Base-by-base conservation (phyloP, 2,888 invertebrate species). In the Drosophila imparisetae region DNA sequence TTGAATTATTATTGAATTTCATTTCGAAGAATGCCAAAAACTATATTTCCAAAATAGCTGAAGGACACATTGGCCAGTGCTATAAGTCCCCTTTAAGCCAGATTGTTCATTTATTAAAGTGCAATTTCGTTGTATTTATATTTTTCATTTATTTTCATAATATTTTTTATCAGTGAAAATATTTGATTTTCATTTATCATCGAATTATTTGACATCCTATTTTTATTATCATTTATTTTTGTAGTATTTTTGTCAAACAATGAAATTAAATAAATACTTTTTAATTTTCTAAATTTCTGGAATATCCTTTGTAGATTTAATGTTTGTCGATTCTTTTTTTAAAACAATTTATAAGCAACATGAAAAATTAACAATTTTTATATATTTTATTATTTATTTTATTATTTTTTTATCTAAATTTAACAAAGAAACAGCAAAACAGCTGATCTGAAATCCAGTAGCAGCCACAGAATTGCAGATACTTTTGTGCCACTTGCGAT, bases 401-500 rank as follows among this genome's bases (percentile, higher is more conserved):
- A 11, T 1, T 6, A 13, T 21, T 13, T 42, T 3, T 21, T 42
- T 3, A 13, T 13, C 3, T 1, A 21, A n/a, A 4, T 21, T 13
- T 13, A 6, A 7, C 13, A 21, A 4, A 45, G 15, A 2, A 45
- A 24, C 4, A 45, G 24, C 15, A 45, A 45, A 24, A 8, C 24
- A 8, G 45, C 24, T 4, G 45, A 45, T 7, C 0, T 0, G 5
- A 29, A 30, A 2, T 54, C 6, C 40, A 55, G 66, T 62, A 54
- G 73, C 60, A 32, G 21, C 38, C 50, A 59, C 38, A 29, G 15
- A 24, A 21, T 15, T 29, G 29, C 38, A 29, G 38, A 30, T 30
- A 30, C 10, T 55, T 45, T 38, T 58, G 10, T 13, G 30, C n/a
- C 32, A 36, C 57, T 40, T 55, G 27, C 40, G 69, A 21, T 34